A percentile compares a stretch with the other conserved stretches of the same genome.
Conservation (phyloP, 2,888 invertebrate genomes). For the Watsonalla cultraria region DNA sequence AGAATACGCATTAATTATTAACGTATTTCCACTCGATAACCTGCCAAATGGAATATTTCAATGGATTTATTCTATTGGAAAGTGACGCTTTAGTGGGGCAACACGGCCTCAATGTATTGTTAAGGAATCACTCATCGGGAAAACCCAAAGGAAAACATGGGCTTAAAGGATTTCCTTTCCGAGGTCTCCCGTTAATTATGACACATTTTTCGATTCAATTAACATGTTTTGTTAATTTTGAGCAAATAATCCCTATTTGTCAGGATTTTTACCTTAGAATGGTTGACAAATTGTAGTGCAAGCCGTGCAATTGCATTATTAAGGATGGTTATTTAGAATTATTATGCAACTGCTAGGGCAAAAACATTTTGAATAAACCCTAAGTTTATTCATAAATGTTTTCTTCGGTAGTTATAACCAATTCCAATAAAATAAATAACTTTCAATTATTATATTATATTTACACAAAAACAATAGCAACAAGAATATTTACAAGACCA, state of each 20-base stretch:
- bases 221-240: constrained; percentile 16
- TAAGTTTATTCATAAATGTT: no score
- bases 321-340: no score
- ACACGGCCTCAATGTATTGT: constrained; percentile 36
- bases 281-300: constrained; percentile 5
- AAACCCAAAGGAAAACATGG: constrained; percentile 50
- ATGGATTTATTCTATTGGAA: constrained; percentile 57
- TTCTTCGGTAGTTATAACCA: no score
- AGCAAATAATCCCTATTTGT: no score
- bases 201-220: constrained; percentile 43
- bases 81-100: constrained; percentile 42
- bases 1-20: not conserved
- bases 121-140: constrained; percentile 59
- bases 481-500: no score
- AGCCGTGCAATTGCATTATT: no score
- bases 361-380: no score
- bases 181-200: constrained; percentile 39
- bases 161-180: constrained; percentile 48
- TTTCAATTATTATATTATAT: no score
- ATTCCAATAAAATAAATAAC: no score
- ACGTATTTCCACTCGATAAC: constrained; percentile 18
- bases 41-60: constrained; percentile 17
- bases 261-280: no score
- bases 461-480: no score
- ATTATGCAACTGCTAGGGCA: no score